These are phyloP conservation scores for Tiliqua scincoides DNA, from an alignment of 2,113 vertebrate species.

Conservation along the genomic window DNA sequence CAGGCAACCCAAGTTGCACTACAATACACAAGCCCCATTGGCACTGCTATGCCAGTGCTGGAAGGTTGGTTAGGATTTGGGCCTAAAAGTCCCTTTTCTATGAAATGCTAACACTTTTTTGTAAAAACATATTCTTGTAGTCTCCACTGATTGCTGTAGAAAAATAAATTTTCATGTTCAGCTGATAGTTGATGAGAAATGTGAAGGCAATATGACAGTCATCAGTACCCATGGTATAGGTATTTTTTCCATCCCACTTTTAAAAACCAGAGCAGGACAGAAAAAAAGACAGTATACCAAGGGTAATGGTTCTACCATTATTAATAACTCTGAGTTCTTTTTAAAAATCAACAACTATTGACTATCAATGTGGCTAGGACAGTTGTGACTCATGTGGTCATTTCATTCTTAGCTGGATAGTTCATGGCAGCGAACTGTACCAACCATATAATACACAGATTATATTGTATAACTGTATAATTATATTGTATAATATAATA, in stretches of 20 bases:
- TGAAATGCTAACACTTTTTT: not conserved
- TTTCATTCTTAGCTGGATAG: not conserved
- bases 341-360: no score
- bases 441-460: no score
- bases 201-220: not conserved
- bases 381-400: not conserved
- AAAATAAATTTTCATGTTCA: not conserved
- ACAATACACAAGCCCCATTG: no score
- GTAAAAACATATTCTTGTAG: not conserved
- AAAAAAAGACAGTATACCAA: not conserved
- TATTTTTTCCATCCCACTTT: not conserved
- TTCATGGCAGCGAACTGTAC: not conserved
- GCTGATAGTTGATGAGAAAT: not conserved
- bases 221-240: not conserved
- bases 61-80: no score
- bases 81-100: no score
- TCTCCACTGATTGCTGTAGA: not conserved
- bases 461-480: no score
- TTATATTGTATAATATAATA: no score
- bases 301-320: not conserved
- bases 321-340: not conserved
- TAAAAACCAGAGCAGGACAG: not conserved
- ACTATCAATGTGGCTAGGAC: not conserved
- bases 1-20: not conserved
- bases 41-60: no score